phyloP scores from a whole-genome alignment of 2,888 invertebrate species.

The Erebia epiphron region DNA sequence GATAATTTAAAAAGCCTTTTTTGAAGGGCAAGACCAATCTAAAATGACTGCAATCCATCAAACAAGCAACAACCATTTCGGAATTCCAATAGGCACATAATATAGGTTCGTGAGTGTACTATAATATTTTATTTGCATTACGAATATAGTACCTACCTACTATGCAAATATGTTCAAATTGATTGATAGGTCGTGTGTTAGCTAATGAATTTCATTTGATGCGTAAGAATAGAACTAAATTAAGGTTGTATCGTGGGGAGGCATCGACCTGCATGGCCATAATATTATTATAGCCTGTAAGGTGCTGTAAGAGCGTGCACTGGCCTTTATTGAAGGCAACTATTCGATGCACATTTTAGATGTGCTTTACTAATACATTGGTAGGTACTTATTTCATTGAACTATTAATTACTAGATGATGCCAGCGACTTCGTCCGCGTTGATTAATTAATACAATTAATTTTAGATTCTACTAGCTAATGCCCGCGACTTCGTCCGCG shows the following conservation, averaged over 20 bases:
- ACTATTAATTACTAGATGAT: neutral
- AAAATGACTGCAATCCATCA: too few relatives aligned
- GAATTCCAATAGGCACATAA: neutral
- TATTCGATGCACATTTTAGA: conserved; percentile 1
- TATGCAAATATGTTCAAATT: neutral
- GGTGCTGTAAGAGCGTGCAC: neutral
- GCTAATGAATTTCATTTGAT: conserved; percentile 8
- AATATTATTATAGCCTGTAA: too few relatives aligned
- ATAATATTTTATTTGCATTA: conserved; percentile 8
- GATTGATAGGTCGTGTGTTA: conserved; percentile 22
- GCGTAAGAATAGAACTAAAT: conserved; percentile 26
- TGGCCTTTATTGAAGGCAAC: conserved; percentile 25
- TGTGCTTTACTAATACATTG: neutral
- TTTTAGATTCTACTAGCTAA: too few relatives aligned
- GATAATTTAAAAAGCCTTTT: neutral
- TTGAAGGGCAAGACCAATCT: neutral
- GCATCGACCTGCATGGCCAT: conserved; percentile 14
- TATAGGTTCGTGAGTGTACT: neutral
- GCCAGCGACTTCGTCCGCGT: too few relatives aligned
- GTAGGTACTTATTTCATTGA: neutral
- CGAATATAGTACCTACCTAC: neutral
- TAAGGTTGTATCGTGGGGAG: conserved; percentile 17
- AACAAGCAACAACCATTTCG: neutral
- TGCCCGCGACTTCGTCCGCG: too few relatives aligned
- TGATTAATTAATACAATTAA: too few relatives aligned